These are phyloP conservation scores for Drosophila nigromelanica DNA, from an alignment of 1,140 invertebrate species.

Conservation along the genomic window DNA sequence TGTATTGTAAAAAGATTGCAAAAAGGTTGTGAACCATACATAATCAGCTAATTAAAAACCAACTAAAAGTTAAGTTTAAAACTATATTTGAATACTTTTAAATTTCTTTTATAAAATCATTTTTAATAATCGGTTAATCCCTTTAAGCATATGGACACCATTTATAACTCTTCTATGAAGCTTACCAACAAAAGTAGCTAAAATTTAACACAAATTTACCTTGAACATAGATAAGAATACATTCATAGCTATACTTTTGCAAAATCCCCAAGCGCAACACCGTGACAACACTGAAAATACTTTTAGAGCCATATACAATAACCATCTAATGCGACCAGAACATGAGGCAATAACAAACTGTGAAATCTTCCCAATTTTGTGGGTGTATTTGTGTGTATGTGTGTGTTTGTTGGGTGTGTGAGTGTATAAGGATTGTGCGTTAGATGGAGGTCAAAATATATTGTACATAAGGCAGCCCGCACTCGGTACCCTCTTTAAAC, in stretches of 20 bases:
- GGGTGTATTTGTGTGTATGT: background rate
- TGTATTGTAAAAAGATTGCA: too few relatives aligned
- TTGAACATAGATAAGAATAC: background rate
- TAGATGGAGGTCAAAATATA: constrained; percentile 36
- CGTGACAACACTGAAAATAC: constrained; percentile 18
- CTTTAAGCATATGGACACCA: too few relatives aligned
- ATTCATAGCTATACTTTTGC: background rate
- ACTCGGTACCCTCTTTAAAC: constrained; percentile 20
- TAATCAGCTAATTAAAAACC: too few relatives aligned
- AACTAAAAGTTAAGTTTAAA: too few relatives aligned
- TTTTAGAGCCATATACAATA: constrained; percentile 23
- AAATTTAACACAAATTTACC: background rate
- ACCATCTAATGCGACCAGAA: constrained; percentile 20
- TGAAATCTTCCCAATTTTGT: constrained; percentile 16
- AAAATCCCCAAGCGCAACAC: constrained; percentile 4
- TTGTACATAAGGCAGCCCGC: background rate
- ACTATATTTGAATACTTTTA: too few relatives aligned
- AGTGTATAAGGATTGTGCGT: constrained; percentile 6
- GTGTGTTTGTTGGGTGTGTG: background rate
- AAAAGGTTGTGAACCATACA: too few relatives aligned
- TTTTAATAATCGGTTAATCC: too few relatives aligned
- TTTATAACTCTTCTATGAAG: too few relatives aligned
- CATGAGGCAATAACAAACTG: constrained; percentile 31
- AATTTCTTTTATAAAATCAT: too few relatives aligned
- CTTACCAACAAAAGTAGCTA: background rate